Conservation (phyloP, 1,140 invertebrate genomes). For the Proales similis region DNA sequence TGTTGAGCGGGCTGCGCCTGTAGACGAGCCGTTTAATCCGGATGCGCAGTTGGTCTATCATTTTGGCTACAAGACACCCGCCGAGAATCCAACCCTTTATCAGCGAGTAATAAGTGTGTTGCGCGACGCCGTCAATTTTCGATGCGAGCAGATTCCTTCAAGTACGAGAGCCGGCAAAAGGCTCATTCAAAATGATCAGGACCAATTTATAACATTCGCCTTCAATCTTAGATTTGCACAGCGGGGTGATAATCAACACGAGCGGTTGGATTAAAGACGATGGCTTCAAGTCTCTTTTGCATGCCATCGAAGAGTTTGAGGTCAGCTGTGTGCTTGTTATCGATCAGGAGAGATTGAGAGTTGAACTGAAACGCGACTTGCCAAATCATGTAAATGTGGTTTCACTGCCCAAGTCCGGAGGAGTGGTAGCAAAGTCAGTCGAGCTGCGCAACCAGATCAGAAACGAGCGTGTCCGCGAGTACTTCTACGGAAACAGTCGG, state of each 20-base stretch:
- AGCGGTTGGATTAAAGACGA: constrained; percentile 92
- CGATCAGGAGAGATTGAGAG: constrained; percentile 90
- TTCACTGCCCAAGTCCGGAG: constrained; percentile 88
- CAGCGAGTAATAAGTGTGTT: constrained; percentile 70
- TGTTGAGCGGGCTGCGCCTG: constrained; percentile 78
- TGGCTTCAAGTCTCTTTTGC: constrained; percentile 57
- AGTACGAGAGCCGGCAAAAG: constrained; percentile 53
- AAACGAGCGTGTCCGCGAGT: constrained; percentile 67
- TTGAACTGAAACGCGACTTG: constrained; percentile 84
- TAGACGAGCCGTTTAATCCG: constrained; percentile 71
- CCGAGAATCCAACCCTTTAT: constrained; percentile 72
- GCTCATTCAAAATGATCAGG: not conserved
- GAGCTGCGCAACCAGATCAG: constrained; percentile 28
- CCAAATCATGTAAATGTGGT: constrained; percentile 78
- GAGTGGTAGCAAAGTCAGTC: constrained; percentile 60
- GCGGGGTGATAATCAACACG: constrained; percentile 95
- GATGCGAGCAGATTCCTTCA: constrained; percentile 76
- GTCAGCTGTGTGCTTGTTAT: constrained; percentile 89
- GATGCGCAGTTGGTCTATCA: constrained; percentile 76
- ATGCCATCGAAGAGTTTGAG: constrained; percentile 84
- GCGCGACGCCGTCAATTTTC: constrained; percentile 74
- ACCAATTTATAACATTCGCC: constrained; percentile 17
- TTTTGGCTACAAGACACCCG: constrained; percentile 76
- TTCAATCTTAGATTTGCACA: constrained; percentile 58
- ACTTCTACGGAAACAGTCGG: constrained; percentile 77